These are phyloP conservation scores for Neopelma chrysocephalum DNA, from an alignment of 2,797 vertebrate species.

Conservation along the genomic window DNA sequence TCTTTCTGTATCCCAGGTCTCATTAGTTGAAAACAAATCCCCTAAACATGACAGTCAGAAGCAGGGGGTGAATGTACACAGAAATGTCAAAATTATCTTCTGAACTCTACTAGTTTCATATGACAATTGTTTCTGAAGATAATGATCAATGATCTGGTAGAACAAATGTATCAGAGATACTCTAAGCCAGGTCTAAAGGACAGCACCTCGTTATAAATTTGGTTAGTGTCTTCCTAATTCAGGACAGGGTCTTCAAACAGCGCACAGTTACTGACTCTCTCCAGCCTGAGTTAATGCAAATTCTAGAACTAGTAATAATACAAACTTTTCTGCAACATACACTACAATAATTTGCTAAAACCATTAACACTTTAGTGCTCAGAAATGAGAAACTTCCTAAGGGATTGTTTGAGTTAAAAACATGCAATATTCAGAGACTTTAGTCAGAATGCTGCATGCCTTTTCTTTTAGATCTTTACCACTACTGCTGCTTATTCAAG, in stretches of 20 bases:
- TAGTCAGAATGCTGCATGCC: background rate
- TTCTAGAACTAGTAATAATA: background rate
- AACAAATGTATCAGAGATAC: background rate
- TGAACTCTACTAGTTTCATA: background rate
- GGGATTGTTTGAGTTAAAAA: background rate
- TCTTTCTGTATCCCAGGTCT: background rate
- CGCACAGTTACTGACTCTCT: background rate
- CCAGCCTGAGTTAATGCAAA: background rate
- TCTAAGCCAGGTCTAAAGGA: background rate
- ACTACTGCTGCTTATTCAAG: background rate
- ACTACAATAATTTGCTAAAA: background rate
- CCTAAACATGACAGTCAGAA: background rate
- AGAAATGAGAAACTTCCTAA: background rate
- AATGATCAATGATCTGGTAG: background rate
- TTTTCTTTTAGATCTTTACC: background rate
- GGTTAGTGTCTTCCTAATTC: background rate
- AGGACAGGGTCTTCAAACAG: background rate
- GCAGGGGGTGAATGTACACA: accelerated
- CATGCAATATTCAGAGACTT: background rate
- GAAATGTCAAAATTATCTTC: background rate
- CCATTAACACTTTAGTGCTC: background rate
- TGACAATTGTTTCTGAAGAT: background rate
- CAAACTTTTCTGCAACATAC: background rate
- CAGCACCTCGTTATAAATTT: background rate
- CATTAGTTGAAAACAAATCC: background rate